Evolutionary conservation across 2,888 invertebrate genomes (phyloP).

Genomic region (Patella depressa): DNA sequence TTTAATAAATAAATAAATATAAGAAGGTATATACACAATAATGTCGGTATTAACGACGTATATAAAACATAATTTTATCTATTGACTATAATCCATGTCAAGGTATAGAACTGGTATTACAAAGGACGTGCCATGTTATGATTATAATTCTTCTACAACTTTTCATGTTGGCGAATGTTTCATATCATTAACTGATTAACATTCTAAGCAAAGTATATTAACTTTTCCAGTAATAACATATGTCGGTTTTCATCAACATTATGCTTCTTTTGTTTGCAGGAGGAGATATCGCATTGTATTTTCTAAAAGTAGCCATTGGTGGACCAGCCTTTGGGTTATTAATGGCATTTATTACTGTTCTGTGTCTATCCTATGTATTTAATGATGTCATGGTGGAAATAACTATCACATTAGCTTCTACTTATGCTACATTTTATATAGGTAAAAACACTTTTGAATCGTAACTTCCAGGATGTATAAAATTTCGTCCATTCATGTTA

Average conservation of each 20-base stretch:
- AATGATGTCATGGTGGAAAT: constrained; percentile 71
- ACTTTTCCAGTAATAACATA: too few species aligned
- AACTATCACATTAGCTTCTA: constrained; percentile 70
- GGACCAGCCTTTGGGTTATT: constrained; percentile 69
- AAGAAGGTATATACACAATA: too few species aligned
- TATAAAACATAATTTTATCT: too few species aligned
- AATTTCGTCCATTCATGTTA: too few species aligned
- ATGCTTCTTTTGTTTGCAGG: constrained; percentile 33
- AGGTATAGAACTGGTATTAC: too few species aligned
- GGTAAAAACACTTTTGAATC: constrained; percentile 38
- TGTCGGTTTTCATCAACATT: background rate
- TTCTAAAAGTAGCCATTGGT: constrained; percentile 62
- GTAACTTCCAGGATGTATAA: too few species aligned
- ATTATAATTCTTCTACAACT: too few species aligned
- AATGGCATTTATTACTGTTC: constrained; percentile 67
- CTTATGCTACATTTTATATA: constrained; percentile 71
- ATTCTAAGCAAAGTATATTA: too few species aligned
- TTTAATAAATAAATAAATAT: too few species aligned
- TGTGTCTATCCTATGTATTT: constrained; percentile 68
- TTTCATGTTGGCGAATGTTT: background rate
- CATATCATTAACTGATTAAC: background rate
- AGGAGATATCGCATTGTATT: constrained; percentile 51
- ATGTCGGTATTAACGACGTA: too few species aligned
- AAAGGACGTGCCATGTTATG: too few species aligned
- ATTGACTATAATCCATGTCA: too few species aligned